These are phyloP conservation scores for Oreochromis aureus DNA, from an alignment of 2,113 vertebrate species.

Conservation along the genomic window DNA sequence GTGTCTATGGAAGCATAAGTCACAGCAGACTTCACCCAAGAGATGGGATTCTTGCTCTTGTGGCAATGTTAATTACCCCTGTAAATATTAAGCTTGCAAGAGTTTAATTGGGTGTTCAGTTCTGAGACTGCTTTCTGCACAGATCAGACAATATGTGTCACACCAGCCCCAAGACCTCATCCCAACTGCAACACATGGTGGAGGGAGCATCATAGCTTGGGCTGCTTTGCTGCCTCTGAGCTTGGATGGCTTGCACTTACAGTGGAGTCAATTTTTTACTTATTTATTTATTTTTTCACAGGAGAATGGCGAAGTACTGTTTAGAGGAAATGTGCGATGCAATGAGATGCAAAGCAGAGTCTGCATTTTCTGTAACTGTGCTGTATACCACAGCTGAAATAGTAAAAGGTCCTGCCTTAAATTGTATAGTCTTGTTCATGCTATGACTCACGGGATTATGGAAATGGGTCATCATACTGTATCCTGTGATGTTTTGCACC, in stretches of 20 bases:
- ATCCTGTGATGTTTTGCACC: not conserved
- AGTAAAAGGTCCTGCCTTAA: no score
- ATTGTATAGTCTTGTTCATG: no score
- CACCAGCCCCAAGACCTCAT: not conserved
- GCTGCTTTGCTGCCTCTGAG: not conserved
- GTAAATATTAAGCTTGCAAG: not conserved
- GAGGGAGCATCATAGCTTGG: not conserved
- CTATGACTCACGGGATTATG: no score
- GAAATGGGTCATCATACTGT: no score
- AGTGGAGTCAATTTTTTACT: not conserved
- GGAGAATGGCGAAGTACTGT: not conserved
- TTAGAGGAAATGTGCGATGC: not conserved
- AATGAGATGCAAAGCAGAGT: not conserved
- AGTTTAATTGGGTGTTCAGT: not conserved
- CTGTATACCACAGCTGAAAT: no score
- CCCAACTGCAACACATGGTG: not conserved
- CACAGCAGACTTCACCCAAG: not conserved
- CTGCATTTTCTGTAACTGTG: not conserved
- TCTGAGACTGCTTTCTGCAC: not conserved
- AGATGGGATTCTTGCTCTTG: not conserved
- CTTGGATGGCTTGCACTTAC: not conserved
- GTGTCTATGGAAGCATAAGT: not conserved
- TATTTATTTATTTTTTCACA: not conserved
- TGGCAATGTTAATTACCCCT: not conserved
- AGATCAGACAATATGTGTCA: not conserved